Evolutionary conservation across 1,140 invertebrate species (phyloP), one percentile per base, ranked within the genome.

Genomic region (Procambarus virginalis): DNA sequence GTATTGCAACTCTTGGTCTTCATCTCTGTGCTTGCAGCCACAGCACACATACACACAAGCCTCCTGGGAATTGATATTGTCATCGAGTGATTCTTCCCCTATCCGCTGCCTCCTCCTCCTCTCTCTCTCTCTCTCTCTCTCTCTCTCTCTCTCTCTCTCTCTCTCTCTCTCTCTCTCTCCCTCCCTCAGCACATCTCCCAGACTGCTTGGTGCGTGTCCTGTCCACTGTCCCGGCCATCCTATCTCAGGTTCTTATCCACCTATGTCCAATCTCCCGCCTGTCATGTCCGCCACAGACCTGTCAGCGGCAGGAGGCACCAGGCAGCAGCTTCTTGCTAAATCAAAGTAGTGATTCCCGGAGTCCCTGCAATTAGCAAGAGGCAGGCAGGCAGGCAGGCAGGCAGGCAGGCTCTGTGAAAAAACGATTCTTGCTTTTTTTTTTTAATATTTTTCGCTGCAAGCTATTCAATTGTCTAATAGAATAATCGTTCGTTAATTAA

Each of bases 261-360:
- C 85, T 77, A 68, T 87, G 85, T 87, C 85, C 85, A 87, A 87
- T 87, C 85, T 87, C 85, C 85, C 78, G 85, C 77, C 85, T 87
- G 85, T 81, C 85, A 87, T 80, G 85, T 87, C 85, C 77, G 49
- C 34, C 58, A 87, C 85, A 87, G 85, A 79, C 85, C 58, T 73
- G 85, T 87, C 85, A 87, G 64, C 85, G 78, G 34, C 85, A 87
- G 85, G 45, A 68, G 85, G 55, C 77, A 70, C 34, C 77, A 70
- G 45, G 49, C 84, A 86, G 68, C 84, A 78, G 75, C 84, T 86
- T 86, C 84, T 86, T 86, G 84, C 75, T 48, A 22, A 22, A 77
- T 70, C 70, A 60, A 73, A 86, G 84, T 48, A 45, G 49, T 76
- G 75, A 86, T 78, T 49, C 60, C 68, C 8, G 46, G 75, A 77